Base-by-base conservation (phyloP, 2,888 invertebrate genomes). In the Diabrotica balteata region DNA sequence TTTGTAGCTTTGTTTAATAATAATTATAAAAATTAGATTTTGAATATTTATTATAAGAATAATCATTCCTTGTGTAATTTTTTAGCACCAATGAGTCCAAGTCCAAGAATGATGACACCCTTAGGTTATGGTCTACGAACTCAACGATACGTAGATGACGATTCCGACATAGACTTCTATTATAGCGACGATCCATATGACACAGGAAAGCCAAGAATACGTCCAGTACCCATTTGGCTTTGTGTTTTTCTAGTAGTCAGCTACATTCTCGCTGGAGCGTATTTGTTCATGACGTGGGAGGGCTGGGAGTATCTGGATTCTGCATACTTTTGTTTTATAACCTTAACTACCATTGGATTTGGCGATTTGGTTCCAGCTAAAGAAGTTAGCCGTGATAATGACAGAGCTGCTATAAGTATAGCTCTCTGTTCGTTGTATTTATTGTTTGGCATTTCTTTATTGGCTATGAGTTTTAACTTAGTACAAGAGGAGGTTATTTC, bases 401-500 rank as follows among this genome's bases (percentile, higher is more conserved):
- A 73, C 58, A 84, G 85, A 73, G 84, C 81, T 2, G 84, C 86
- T 63, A 82, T 89, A 73, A 90, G 91, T 74, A 89, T 97, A 71
- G 96, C 96, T 0, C 87, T 96, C 63, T 96, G 96, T 79, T 96
- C 96, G 0, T 85, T 97, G 65, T 98, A 98, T 85, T 86, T 98
- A 72, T 87, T 98, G 53, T 96, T 97, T 82, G 97, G 97, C 7
- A 97, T 97, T 80, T 95, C 97, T 0, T 85, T 97, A 55, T 85
- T 97, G 73, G 97, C 97, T 44, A 98, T 97, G 97, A 95, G 95
- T 78, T 97, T 97, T 85, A 97, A 97, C 86, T 86, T 97, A 80
- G 96, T 97, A 54, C 97, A 96, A 83, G 96, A 96, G 81, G 95
- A 96, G 84, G 95, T 96, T 8, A 93, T 95, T 72, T 93, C 91